These are phyloP conservation scores for Phymanthus crucifer DNA, from an alignment of 92 coral and sea anemone genomes.

Conservation along the genomic window DNA sequence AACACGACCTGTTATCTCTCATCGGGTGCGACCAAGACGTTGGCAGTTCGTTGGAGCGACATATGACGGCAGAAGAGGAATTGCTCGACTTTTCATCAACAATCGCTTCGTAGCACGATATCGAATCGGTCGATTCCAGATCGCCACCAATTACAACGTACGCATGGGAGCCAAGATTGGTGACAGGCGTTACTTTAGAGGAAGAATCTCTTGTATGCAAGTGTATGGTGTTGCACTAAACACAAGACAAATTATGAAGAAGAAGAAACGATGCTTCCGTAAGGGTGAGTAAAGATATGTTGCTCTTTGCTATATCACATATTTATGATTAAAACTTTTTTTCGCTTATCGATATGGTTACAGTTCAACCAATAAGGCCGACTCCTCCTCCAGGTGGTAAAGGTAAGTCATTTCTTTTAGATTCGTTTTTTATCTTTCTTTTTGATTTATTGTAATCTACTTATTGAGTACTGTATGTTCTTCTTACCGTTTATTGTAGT, in stretches of 20 bases:
- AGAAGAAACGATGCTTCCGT: conserved; percentile 59
- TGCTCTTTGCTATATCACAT: background rate
- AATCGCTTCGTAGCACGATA: conserved; percentile 41
- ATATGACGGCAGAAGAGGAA: conserved; percentile 53
- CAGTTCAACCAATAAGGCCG: background rate
- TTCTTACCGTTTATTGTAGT: background rate
- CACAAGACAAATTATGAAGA: conserved; percentile 36
- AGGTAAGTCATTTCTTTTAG: background rate
- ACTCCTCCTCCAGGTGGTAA: background rate
- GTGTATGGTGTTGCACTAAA: conserved; percentile 42
- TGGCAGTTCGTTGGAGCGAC: conserved; percentile 70
- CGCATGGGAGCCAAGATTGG: conserved; percentile 52
- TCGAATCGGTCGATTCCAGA: conserved; percentile 41
- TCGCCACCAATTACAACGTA: conserved; percentile 58
- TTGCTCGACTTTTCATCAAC: conserved; percentile 53
- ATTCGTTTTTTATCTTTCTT: background rate
- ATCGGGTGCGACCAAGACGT: conserved; percentile 7
- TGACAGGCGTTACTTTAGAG: conserved; percentile 53
- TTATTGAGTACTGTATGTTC: background rate
- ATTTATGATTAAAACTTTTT: background rate
- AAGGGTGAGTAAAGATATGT: conserved; percentile 34
- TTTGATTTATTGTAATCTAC: conserved; percentile 10
- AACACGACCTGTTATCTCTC: conserved; percentile 32
- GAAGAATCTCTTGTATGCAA: conserved; percentile 66
- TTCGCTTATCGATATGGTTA: background rate